These are phyloP conservation scores for Sander lucioperca DNA, from an alignment of 2,113 vertebrate species.

Conservation along the genomic window DNA sequence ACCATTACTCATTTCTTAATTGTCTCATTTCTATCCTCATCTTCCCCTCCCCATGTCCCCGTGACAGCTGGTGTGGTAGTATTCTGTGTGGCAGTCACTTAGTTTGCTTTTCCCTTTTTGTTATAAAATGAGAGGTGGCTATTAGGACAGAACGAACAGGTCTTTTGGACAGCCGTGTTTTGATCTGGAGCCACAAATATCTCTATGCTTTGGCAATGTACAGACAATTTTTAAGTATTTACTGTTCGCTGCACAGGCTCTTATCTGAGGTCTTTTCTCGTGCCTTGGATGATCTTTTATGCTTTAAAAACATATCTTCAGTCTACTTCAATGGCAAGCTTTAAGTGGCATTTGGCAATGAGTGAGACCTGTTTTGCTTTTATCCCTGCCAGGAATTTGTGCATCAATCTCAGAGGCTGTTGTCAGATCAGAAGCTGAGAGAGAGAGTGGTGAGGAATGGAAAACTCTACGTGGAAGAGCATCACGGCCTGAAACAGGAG, in stretches of 20 bases:
- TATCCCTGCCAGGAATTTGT: conserved; percentile 90
- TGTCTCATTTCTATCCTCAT: conserved; percentile 29
- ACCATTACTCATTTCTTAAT: conserved; percentile 11
- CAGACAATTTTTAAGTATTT: conserved; percentile 63
- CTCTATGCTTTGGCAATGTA: conserved; percentile 56
- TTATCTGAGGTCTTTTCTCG: conserved; percentile 54
- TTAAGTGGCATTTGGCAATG: conserved; percentile 65
- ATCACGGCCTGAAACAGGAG: conserved; percentile 86
- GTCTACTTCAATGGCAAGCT: conserved; percentile 57
- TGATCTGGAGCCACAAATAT: conserved; percentile 62
- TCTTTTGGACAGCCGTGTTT: conserved; percentile 51
- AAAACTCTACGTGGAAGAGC: conserved; percentile 83
- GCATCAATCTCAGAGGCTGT: conserved; percentile 86
- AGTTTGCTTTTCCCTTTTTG: conserved; percentile 23
- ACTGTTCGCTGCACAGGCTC: conserved; percentile 46
- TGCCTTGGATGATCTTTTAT: conserved; percentile 58
- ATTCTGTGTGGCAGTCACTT: conserved; percentile 23
- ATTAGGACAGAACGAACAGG: conserved; percentile 36
- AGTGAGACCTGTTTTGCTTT: conserved; percentile 52
- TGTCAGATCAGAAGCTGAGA: conserved; percentile 82
- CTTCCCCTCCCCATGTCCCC: conserved; percentile 3
- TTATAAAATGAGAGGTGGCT: conserved; percentile 49
- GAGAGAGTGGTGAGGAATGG: conserved; percentile 83
- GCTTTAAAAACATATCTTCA: conserved; percentile 55
- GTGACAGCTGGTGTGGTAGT: conserved; percentile 44